A percentile compares a stretch with the other conserved stretches of the same genome.
phyloP scores from a whole-genome alignment of 2,888 invertebrate genomes.

The Hydriomena furcata region DNA sequence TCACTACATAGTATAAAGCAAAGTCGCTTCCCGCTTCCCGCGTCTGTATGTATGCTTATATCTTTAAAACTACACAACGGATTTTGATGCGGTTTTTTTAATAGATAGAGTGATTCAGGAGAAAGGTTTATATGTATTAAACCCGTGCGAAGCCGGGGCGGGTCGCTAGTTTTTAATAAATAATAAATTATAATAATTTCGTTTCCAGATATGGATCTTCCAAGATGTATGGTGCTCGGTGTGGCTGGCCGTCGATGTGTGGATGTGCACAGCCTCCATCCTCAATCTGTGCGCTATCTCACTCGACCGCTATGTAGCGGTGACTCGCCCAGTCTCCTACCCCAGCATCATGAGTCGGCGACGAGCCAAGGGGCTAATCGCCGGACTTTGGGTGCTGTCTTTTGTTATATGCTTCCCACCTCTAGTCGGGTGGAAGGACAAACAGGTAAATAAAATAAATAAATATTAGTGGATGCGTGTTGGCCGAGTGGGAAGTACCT shows the following conservation, averaged over 20 bases:
- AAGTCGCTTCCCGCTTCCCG: too few relatives aligned
- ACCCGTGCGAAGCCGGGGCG: too few relatives aligned
- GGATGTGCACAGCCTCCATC: slow-evolving; percentile 99
- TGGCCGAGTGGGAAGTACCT: too few relatives aligned
- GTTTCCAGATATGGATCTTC: slow-evolving; percentile 95
- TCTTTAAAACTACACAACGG: too few relatives aligned
- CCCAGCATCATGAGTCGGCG: slow-evolving; percentile 95
- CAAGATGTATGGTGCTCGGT: slow-evolving; percentile 97
- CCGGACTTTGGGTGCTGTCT: slow-evolving; percentile 96
- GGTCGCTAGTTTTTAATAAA: too few relatives aligned
- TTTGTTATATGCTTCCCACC: slow-evolving; percentile 99
- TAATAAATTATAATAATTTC: too few relatives aligned
- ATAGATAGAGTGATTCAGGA: too few relatives aligned
- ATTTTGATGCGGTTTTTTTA: too few relatives aligned
- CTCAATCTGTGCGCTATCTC: slow-evolving; percentile 98
- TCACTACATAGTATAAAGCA: too few relatives aligned
- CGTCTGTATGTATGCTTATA: too few relatives aligned
- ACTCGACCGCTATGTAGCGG: slow-evolving; percentile 97
- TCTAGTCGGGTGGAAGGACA: slow-evolving; percentile 95
- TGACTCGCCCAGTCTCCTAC: slow-evolving; percentile 97
- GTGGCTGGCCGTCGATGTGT: slow-evolving; percentile 98
- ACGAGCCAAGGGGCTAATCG: slow-evolving; percentile 93
- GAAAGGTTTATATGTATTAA: too few relatives aligned
- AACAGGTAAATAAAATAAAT: slow-evolving; percentile 70
- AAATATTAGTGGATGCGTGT: too few relatives aligned